These are phyloP conservation scores for Candoia aspera DNA, from an alignment of 2,113 vertebrate species.

Conservation along the genomic window DNA sequence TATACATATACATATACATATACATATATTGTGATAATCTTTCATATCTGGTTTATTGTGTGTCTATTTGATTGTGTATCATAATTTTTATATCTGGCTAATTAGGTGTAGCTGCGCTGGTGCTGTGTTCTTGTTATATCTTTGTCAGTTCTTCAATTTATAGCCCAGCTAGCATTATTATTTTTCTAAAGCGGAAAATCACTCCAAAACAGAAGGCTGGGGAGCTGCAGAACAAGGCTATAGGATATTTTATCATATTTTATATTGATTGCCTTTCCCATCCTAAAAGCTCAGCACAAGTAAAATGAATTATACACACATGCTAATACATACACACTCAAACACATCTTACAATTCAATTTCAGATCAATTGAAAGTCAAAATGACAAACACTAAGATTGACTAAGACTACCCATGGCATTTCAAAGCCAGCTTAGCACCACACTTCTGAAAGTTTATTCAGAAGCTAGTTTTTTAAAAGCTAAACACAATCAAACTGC, in stretches of 20 bases:
- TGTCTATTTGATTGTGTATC: neutral
- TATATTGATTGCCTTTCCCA: neutral
- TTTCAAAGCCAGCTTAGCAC: neutral
- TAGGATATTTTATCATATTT: neutral
- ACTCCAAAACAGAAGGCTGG: neutral
- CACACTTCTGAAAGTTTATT: neutral
- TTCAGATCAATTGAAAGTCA: neutral
- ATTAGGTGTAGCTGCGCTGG: rapidly evolving
- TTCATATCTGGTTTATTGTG: neutral
- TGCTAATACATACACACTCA: neutral
- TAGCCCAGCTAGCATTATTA: conserved; percentile 4
- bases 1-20: too few species aligned
- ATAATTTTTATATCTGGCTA: neutral
- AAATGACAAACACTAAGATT: neutral
- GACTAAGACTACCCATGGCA: neutral
- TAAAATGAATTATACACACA: neutral
- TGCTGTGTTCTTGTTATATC: rapidly evolving
- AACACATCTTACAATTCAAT: neutral
- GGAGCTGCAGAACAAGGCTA: neutral
- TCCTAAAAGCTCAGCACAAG: neutral
- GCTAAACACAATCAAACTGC: neutral
- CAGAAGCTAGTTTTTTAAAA: neutral
- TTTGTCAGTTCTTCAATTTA: neutral
- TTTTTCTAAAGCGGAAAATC: neutral
- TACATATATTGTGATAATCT: neutral